A percentile compares a stretch with the other conserved stretches of the same genome.
phyloP scores from a whole-genome alignment of 30 jellyfish, hydroid and myxozoan genomes.

The Catostylus mosaicus region DNA sequence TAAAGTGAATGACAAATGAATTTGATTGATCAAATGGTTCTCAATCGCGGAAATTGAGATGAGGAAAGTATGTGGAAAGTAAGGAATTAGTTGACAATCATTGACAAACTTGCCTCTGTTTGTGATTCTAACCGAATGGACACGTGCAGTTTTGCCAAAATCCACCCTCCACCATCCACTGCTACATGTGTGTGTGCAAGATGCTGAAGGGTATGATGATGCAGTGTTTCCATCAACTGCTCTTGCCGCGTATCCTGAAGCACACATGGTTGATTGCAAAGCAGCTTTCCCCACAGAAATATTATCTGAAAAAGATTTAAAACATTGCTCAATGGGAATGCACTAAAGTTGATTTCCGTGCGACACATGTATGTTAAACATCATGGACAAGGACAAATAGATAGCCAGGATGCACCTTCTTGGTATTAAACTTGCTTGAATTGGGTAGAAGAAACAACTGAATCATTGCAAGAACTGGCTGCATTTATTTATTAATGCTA shows the following conservation, averaged over 20 bases:
- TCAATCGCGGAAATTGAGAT: too few species aligned
- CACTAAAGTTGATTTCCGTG: conserved; percentile 4
- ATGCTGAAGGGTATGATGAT: not conserved
- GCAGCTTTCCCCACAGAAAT: conserved; percentile 7
- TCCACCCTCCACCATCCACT: conserved; percentile 30
- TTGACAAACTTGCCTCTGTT: conserved; percentile 20
- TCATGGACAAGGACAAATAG: too few species aligned
- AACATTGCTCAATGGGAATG: not conserved
- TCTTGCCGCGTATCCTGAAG: not conserved
- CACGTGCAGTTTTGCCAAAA: conserved; percentile 26
- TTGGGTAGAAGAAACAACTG: not conserved
- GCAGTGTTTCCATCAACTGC: conserved; percentile 27
- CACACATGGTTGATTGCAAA: not conserved
- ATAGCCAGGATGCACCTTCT: not conserved
- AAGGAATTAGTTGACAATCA: not conserved
- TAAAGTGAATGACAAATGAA: too few species aligned
- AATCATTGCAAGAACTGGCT: not conserved
- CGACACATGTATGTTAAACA: not conserved
- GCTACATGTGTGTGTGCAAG: conserved; percentile 2
- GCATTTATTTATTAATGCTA: too few species aligned
- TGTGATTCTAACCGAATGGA: conserved; percentile 10
- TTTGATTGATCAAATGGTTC: too few species aligned
- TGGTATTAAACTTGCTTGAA: not conserved
- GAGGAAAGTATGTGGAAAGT: not conserved
- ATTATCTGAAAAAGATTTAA: not conserved